These are phyloP conservation scores for Anagrus nilaparvatae DNA, from an alignment of 1,140 invertebrate species.

Conservation along the genomic window DNA sequence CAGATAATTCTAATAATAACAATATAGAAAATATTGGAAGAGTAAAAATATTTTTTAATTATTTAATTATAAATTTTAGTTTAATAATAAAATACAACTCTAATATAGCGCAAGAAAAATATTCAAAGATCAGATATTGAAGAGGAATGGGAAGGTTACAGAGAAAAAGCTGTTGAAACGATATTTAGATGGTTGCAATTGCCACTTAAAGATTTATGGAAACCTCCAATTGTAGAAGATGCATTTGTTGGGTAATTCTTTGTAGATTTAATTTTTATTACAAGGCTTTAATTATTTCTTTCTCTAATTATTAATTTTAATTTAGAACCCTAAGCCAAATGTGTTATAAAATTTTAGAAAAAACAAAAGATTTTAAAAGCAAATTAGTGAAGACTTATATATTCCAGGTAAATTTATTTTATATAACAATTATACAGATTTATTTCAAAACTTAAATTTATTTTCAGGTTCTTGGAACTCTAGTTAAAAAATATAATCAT, in stretches of 20 bases:
- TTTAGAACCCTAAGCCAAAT: conserved; percentile 56
- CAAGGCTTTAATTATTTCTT: not conserved
- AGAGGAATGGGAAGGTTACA: conserved; percentile 48
- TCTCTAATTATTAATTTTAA: conserved; percentile 15
- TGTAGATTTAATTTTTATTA: conserved; percentile 10
- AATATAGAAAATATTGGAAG: conserved; percentile 30
- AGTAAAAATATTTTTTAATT: conserved; percentile 20
- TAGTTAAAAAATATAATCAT: conserved; percentile 76
- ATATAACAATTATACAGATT: conserved; percentile 7
- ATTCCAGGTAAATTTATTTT: conserved; percentile 30
- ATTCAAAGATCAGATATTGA: conserved; percentile 27
- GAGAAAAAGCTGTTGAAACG: conserved; percentile 52
- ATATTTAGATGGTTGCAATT: conserved; percentile 56
- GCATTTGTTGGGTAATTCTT: conserved; percentile 66
- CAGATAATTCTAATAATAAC: conserved; percentile 16
- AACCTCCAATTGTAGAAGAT: conserved; percentile 71
- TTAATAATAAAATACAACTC: conserved; percentile 2
- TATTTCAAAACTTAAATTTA: conserved; percentile 3
- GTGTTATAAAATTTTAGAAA: conserved; percentile 68
- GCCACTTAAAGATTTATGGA: conserved; percentile 65
- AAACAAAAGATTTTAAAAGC: conserved; percentile 47
- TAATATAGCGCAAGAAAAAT: conserved; percentile 28
- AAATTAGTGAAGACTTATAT: conserved; percentile 59
- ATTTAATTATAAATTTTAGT: not conserved
- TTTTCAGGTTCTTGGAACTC: conserved; percentile 63